Evolutionary conservation across 1,140 invertebrate species (phyloP), one percentile per base, ranked within the genome.

Genomic region (Temnothorax curvispinosus): DNA sequence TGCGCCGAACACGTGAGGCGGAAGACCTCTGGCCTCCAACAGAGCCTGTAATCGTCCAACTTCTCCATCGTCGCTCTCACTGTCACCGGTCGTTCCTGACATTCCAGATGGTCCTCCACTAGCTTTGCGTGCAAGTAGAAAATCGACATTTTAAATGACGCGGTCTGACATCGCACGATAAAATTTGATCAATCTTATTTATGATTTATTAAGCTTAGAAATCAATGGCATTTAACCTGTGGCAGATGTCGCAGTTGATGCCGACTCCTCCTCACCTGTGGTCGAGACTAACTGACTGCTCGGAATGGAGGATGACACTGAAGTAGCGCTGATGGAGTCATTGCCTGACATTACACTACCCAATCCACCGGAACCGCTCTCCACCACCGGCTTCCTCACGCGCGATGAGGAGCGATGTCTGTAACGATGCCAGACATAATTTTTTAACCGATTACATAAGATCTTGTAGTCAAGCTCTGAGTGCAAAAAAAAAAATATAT

Each of bases 1-100:
- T 47, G 98, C 98, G 18, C 99, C 98, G 94, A 99, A 99, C 47
- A 99, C 96, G 94, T 99, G 99, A 2, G 99, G 99, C 11, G 99
- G 99, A 88, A 99, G 94, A 11, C 99, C 99, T 92, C 99, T 96
- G 27, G 99, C 98, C 96, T 99, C 99, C 32, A 99, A 96, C 75
- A 99, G 95, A 18, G 98, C 98, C 95, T 99, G 98, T 35, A 98
- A 95, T 41, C 98, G 96, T 52, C 98, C 98, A 91, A 99, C 98
- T 95, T 99, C 98, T 88, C 97, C 97, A 93, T 99, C 98, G 95
- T 99, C 98, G 44, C 96, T 97, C 56, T 96, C 96, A 32, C 96
- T 96, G 32, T 95, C 94, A 41, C 93, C 94, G 8, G 94, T 93
- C 0, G 94, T 93, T 13, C 91, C 94, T 2, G 95, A 94, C 92